These are phyloP conservation scores for Idaea dimidiata DNA, from an alignment of 2,888 invertebrate genomes.

Conservation along the genomic window DNA sequence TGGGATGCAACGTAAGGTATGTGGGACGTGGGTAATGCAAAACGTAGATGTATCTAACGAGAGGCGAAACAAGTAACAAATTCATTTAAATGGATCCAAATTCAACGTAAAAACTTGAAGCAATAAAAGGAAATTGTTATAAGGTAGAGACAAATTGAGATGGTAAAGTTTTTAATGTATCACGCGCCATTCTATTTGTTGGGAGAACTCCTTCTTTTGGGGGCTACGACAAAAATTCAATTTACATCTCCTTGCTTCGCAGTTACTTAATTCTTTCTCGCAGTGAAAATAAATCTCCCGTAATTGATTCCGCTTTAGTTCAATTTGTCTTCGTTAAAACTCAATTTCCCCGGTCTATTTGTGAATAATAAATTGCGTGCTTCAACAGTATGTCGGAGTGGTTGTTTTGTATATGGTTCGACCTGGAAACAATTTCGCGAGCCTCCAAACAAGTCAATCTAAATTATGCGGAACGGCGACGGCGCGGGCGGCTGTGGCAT, in stretches of 20 bases:
- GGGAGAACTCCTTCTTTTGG: conserved; percentile 48
- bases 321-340: conserved; percentile 80
- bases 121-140: conserved; percentile 29
- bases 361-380: conserved; percentile 76
- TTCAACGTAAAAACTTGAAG: conserved; percentile 9
- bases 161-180: conserved; percentile 51
- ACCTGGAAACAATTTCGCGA: conserved; percentile 54
- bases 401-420: conserved; percentile 53
- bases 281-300: conserved; percentile 74
- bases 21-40: not conserved
- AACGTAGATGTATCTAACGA: not conserved
- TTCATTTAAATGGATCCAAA: not conserved
- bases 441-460: conserved; percentile 65
- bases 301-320: conserved; percentile 79
- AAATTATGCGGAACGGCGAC: conserved; percentile 49
- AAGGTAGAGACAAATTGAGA: conserved; percentile 40
- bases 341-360: conserved; percentile 77
- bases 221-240: conserved; percentile 70
- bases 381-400: conserved; percentile 58
- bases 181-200: conserved; percentile 42
- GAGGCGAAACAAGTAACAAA: not conserved
- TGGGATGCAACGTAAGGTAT: no score
- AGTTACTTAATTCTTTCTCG: conserved; percentile 73
- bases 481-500: conserved; percentile 15
- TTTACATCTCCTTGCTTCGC: conserved; percentile 70